A percentile compares a stretch with the other conserved stretches of the same genome.
phyloP scores from a whole-genome alignment of 2,113 vertebrate species.

The Tragulus kanchil region DNA sequence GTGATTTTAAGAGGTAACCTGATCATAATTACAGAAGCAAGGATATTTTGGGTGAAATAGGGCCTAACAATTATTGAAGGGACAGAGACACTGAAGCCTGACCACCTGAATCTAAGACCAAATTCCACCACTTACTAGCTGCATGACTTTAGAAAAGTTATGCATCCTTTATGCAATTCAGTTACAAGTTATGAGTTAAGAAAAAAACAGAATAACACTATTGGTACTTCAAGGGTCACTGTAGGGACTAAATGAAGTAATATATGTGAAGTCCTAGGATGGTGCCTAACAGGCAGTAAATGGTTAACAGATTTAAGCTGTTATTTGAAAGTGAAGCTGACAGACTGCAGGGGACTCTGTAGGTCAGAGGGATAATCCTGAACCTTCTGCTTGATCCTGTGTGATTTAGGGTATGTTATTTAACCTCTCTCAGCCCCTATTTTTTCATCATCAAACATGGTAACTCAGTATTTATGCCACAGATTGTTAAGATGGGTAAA shows the following conservation, averaged over 20 bases:
- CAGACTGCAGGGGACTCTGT: background rate
- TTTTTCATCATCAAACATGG: background rate
- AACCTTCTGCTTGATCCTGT: background rate
- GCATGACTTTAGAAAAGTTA: background rate
- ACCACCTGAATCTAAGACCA: background rate
- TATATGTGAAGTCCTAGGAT: background rate
- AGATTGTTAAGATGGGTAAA: background rate
- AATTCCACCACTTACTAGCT: background rate
- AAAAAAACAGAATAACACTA: background rate
- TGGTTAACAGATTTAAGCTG: background rate
- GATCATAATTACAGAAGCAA: background rate
- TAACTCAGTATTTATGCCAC: background rate
- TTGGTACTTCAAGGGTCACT: background rate
- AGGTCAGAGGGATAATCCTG: background rate
- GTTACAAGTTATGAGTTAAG: background rate
- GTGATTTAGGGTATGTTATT: background rate
- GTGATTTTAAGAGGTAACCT: background rate
- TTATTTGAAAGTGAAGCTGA: background rate
- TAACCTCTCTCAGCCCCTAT: background rate
- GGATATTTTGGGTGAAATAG: background rate
- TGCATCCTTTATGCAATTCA: background rate
- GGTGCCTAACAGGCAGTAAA: background rate
- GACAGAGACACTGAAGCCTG: background rate
- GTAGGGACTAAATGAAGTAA: background rate
- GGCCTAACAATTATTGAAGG: background rate